Base-by-base conservation (phyloP, 2,113 vertebrate genomes). In the Thamnophis sirtalis region DNA sequence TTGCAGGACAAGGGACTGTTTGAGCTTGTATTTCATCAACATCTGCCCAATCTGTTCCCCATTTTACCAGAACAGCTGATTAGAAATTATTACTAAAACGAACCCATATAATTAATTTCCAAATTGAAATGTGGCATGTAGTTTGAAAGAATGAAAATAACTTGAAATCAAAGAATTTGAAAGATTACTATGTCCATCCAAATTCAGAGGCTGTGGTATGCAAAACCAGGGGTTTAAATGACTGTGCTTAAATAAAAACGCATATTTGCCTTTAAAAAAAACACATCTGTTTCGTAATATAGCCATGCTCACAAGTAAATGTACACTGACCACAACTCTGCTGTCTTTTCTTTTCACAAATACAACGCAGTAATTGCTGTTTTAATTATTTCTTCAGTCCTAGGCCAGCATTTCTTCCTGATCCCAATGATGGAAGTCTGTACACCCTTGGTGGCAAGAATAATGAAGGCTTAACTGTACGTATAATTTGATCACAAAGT, bases 361-460 rank as follows among this genome's bases (percentile, higher is more conserved):
- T 89, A 53, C 50, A 56, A 26, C 48, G 9, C 3, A 0, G 90
- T 94, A 60, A 91, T 93, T 53, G 0, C 91, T 1, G 43, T 84
- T 94, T 93, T 60, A 89, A 91, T 26, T 90, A 43, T 91, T 95
- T 56, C 88, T 97, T 96, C 19, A 94, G 94, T 95, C 93, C 92
- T 96, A 99, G 99, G 95, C 99, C 99, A 1, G 99, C 99, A 0
- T 99, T 99, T 95, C 98, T 99, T 92, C 99, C 99, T 0, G 99
- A 99, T 95, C 99, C 99, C 68, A 99, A 99, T 0, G 99, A 99
- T 88, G 99, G 99, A 96, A 99, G 99, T 95, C 96, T 99, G 55
- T 99, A 99, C 93, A 98, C 99, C 0, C 98, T 99, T 33, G 99
- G 99, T 89, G 98, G 99, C 94, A 99, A 99, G 95, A 99, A 99